Evolutionary conservation across 2,888 invertebrate genomes (phyloP), one percentile per base, ranked within the genome.

Genomic region (Pocota personata): DNA sequence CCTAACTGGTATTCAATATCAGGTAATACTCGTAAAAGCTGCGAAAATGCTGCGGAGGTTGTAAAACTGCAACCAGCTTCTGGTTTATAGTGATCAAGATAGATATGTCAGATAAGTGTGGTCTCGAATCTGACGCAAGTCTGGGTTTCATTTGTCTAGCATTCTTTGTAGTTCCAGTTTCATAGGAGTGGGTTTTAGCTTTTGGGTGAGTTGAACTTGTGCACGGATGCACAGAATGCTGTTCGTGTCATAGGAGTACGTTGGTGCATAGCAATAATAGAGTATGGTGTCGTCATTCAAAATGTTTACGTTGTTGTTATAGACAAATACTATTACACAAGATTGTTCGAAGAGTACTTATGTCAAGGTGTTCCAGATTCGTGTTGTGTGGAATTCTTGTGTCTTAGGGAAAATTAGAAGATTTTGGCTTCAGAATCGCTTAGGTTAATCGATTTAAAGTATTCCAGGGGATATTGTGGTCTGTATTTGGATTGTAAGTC

Each of bases 61-160:
- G 35, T 8, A 10, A 1, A 35, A 60, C 14, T 40, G 37, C 50
- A 50, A 73, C 30, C 19, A 43, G 14, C 43, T 52, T 43, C 46
- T 32, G 52, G 52, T 55, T 52, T 43, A 16, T 14, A 19, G 12
- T 7, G 40, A 43, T 32, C 21, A 8, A 30, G n/a, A 19, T n/a
- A 50, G 60, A 50, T 52, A 12, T 7, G 46, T 19, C 30, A n/a
- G 71, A 58, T 46, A 35, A 40, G 57, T 3, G 48, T 32, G 3
- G 16, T 6, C 8, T 10, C 14, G n/a, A 48, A 24, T 60, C 46
- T 69, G 69, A 69, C 69, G 57, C 32, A 69, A 69, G 55, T 69
- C 30, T 21, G n/a, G 52, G 12, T 10, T n/a, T 40, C 14, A 50
- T 19, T 60, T 50, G 50, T 14, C 3, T 37, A 40, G 14, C 40